Evolutionary conservation across 2,888 invertebrate species (phyloP), one percentile per base, ranked within the genome.

Genomic region (Clanis bilineata): DNA sequence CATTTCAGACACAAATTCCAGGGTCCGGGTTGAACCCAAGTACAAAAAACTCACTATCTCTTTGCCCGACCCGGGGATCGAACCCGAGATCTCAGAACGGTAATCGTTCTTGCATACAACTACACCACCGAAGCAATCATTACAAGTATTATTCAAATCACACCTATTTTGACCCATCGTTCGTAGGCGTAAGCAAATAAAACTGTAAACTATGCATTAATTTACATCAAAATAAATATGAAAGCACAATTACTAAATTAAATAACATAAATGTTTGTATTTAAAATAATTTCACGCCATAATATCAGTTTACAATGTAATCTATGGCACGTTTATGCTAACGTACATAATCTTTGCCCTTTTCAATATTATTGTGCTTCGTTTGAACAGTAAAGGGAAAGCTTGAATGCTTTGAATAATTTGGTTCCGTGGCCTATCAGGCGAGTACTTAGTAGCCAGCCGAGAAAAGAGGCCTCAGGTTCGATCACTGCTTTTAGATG

Each of bases 301-400:
- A 70, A 73, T 71, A 73, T 73, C 70, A 73, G 72, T 74, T 76
- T 73, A 69, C 70, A 66, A 70, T 62, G 66, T 66, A 73, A 72
- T 60, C 64, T 74, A 76, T 70, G 64, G 68, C 67, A 58, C 60
- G 68, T 73, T 77, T 80, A 76, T 77, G 69, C 61, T 65, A 71
- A 73, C 65, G 72, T 73, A 59, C 71, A 65, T 85, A 82, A 73
- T 86, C 86, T 85, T 77, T 83, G 85, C 58, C 73, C 68, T 70
- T 63, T 69, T 62, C 47, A 68, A 47, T 60, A 58, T 54, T 47
- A 58, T 64, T 59, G 21, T 56, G 57, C 59, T 59, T 55, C 45
- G 36, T 56, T 60, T 56, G 32, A 44, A 58, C 12, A 15, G n/a
- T 1, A 28, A n/a, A 18, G 15, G 18, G n/a, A n/a, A 9, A 5